Percentiles rank a stretch among this genome's conserved stretches.
phyloP scores from a whole-genome alignment of 2,888 invertebrate genomes.

The Portevinia maculata region DNA sequence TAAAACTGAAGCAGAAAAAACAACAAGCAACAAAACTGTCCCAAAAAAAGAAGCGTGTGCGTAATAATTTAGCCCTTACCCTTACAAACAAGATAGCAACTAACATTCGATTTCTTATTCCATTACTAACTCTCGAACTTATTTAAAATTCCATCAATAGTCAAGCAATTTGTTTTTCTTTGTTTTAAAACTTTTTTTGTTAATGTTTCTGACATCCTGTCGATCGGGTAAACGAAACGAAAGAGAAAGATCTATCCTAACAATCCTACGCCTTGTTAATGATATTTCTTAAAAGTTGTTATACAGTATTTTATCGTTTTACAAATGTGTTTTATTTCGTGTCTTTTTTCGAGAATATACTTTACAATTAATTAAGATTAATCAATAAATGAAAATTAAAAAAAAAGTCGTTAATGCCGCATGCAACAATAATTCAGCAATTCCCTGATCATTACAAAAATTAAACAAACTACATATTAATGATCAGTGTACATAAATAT shows the following conservation, averaged over 20 bases:
- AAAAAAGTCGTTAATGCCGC: slow-evolving; percentile 48
- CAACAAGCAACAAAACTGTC: slow-evolving; percentile 41
- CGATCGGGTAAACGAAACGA: slow-evolving; percentile 56
- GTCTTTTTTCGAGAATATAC: slow-evolving; percentile 69
- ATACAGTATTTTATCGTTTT: slow-evolving; percentile 74
- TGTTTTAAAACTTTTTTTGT: slow-evolving; percentile 45
- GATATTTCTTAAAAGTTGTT: slow-evolving; percentile 72
- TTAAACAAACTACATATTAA: slow-evolving; percentile 11
- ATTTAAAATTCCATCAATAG: slow-evolving; percentile 52
- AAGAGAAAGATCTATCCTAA: slow-evolving; percentile 60
- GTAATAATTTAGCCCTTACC: slow-evolving; percentile 23
- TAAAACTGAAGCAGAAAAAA: slow-evolving; percentile 48
- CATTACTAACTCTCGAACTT: slow-evolving; percentile 49
- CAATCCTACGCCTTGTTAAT: slow-evolving; percentile 64
- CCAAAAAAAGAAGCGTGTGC: slow-evolving; percentile 55
- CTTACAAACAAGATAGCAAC: slow-evolving; percentile 32
- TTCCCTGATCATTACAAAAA: slow-evolving; percentile 38
- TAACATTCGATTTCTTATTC: slow-evolving; percentile 56
- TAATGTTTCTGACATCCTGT: slow-evolving; percentile 55
- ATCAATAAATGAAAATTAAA: slow-evolving; percentile 31
- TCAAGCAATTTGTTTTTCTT: slow-evolving; percentile 27
- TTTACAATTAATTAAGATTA: slow-evolving; percentile 66
- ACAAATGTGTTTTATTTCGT: slow-evolving; percentile 61
- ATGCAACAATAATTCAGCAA: slow-evolving; percentile 65
- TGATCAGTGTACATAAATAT: slow-evolving; percentile 68